Base-by-base conservation (phyloP, 1,140 invertebrate species). In the Hylaeus volcanicus region DNA sequence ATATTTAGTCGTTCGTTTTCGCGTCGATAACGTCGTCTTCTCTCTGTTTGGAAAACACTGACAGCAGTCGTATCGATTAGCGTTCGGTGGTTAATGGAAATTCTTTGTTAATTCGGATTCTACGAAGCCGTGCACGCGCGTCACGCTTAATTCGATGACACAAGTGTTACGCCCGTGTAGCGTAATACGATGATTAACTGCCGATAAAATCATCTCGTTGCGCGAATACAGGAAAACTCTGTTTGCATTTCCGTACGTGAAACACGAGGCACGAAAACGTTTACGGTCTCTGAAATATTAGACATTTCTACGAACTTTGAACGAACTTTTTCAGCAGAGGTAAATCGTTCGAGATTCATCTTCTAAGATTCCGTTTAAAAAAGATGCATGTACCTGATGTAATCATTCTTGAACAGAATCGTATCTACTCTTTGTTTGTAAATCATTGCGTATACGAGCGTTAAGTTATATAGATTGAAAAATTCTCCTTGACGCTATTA, bases 151-250 rank as follows among this genome's bases (percentile, higher is more conserved):
- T 51, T 51, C 51, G 51, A 51, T 51, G 51, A 51, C 55, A n/a
- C 55, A n/a, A n/a, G 55, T 58, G 11, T 15, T 56, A 15, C 55
- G 11, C 55, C 55, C 15, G 12, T 56, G 39, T 55, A 64, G 51
- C 43, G 6, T 65, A 45, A 56, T 45, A 15, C 60, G 37, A 53
- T 45, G 60, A 74, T 51, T 45, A 74, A 41, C 51, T 70, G n/a
- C n/a, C 55, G 15, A 58, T 58, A 5, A 58, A 70, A 41, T 12
- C n/a, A 5, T 72, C n/a, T 8, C 1, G 3, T 14, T 58, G n/a
- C 15, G 4, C 6, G 14, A 5, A 15, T 58, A 15, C 5, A 4
- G 14, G 26, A n/a, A 0, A 58, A 58, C n/a, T n/a, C n/a, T n/a
- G 15, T 15, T 58, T 0, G 2, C n/a, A 2, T 15, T 58, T 58